phyloP scores from a whole-genome alignment of 92 coral and sea anemone genomes.

The Parazoanthus atlanticus region DNA sequence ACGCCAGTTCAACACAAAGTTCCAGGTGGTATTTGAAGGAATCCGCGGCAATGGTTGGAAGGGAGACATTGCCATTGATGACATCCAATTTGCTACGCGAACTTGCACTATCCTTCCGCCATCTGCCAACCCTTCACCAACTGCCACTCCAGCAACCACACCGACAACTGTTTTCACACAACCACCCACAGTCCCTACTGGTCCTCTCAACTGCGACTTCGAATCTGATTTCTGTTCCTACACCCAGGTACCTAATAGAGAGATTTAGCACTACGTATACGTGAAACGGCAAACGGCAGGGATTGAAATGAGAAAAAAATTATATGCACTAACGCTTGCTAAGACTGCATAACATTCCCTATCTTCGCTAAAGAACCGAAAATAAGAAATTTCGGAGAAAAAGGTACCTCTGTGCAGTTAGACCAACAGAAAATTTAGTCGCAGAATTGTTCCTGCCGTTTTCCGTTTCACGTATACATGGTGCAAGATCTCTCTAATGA shows the following conservation, averaged over 20 bases:
- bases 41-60: conserved; percentile 77
- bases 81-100: conserved; percentile 69
- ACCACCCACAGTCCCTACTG: conserved; percentile 79
- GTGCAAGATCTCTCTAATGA: no score
- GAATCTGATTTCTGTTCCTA: conserved; percentile 74
- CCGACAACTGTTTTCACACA: conserved; percentile 65
- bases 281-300: no score
- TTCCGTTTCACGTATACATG: no score
- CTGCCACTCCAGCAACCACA: conserved; percentile 55
- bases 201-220: conserved; percentile 88
- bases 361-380: no score
- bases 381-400: no score
- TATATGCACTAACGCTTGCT: no score
- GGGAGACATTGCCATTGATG: conserved; percentile 97
- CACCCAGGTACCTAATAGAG: conserved; percentile 55
- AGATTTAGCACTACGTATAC: neutral
- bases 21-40: conserved; percentile 87
- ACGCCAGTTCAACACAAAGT: conserved; percentile 38
- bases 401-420: no score
- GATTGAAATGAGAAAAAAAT: no score
- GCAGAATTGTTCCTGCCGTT: no score
- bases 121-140: conserved; percentile 67
- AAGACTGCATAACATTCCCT: no score
- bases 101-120: conserved; percentile 73
- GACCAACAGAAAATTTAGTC: no score